Conservation (phyloP, 1,140 invertebrate species). For the Asobara japonica region DNA sequence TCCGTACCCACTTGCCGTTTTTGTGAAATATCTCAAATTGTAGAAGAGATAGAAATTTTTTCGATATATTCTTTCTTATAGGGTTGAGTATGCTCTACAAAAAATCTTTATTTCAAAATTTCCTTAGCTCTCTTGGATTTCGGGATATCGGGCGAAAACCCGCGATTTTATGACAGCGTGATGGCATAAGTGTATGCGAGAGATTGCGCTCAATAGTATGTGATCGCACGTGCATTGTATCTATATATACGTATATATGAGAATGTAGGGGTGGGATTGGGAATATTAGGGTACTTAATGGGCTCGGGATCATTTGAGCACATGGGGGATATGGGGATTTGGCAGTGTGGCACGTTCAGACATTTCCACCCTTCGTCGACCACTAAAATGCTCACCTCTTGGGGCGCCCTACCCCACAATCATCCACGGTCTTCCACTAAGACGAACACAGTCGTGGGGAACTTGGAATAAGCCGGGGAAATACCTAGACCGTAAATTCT, state of each 20-base stretch:
- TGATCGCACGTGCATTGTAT: neutral
- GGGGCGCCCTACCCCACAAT: neutral
- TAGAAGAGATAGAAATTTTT: no score
- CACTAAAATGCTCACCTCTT: neutral
- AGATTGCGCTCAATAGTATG: no score
- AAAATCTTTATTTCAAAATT: no score
- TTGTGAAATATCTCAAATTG: no score
- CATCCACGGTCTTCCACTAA: no score
- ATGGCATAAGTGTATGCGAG: no score
- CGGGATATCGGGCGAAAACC: no score
- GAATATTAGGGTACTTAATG: constrained; percentile 33
- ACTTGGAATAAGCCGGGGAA: constrained; percentile 5
- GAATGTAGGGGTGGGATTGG: neutral
- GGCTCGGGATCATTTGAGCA: constrained; percentile 19
- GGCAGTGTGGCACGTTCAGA: neutral
- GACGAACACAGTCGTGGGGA: constrained; percentile 1
- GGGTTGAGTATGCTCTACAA: no score
- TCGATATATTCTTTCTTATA: no score
- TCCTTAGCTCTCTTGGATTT: no score
- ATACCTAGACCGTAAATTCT: constrained; percentile 27
- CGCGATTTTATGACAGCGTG: no score
- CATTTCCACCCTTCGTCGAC: neutral
- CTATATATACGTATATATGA: neutral
- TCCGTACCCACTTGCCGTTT: no score
- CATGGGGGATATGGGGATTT: neutral